Evolutionary conservation across 2,797 vertebrate genomes (phyloP).

Genomic region (Denticeps clupeoides): DNA sequence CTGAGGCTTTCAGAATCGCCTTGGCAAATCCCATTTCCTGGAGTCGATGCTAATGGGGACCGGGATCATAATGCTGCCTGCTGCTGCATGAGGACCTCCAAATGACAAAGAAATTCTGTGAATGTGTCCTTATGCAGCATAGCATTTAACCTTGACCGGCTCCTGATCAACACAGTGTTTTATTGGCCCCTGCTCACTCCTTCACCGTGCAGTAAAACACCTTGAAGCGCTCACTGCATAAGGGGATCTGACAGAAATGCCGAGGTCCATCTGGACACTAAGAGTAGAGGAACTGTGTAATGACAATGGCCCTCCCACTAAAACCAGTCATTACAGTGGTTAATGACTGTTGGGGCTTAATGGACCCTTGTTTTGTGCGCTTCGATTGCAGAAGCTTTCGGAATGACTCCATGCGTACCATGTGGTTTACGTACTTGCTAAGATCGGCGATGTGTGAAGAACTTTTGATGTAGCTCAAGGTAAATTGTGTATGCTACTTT

Average conservation of each 20-base stretch:
- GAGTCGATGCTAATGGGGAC: no score
- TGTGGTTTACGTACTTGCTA: constrained; percentile 30
- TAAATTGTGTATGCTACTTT: no score
- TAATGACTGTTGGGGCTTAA: constrained; percentile 43
- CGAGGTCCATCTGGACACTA: constrained; percentile 40
- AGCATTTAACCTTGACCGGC: constrained; percentile 51
- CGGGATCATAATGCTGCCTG: no score
- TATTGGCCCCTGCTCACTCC: constrained; percentile 36
- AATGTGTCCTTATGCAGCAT: constrained; percentile 19
- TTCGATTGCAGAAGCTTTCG: constrained; percentile 25
- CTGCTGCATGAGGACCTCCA: no score
- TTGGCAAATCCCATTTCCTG: no score
- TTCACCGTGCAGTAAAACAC: constrained; percentile 37
- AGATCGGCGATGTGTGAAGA: neutral
- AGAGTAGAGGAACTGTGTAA: constrained; percentile 31
- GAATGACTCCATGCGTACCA: constrained; percentile 35
- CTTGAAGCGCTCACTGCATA: constrained; percentile 21
- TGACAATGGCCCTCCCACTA: constrained; percentile 32
- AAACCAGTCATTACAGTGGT: constrained; percentile 42
- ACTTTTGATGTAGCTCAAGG: constrained; percentile 28
- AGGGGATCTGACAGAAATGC: constrained; percentile 18
- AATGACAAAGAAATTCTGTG: no score
- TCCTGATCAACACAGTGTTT: constrained; percentile 41
- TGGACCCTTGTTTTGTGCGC: constrained; percentile 24
- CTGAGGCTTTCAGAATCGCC: no score